Conservation (phyloP, 2,113 vertebrate species). For the Coregonus clupeaformis region DNA sequence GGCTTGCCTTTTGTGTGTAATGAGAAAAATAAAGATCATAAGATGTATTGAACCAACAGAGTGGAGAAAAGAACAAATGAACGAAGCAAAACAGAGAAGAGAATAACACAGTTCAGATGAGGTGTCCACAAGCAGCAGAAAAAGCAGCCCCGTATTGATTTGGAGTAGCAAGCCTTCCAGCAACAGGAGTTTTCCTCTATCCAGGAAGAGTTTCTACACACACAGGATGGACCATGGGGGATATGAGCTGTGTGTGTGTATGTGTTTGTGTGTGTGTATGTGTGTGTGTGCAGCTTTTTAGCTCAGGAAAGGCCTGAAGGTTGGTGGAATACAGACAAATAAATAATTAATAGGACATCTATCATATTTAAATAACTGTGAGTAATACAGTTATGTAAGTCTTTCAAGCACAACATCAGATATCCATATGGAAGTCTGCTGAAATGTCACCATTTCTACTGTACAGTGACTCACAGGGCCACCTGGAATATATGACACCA, state of each 20-base stretch:
- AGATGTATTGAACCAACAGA: slow-evolving; percentile 31
- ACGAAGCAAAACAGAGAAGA: slow-evolving; percentile 60
- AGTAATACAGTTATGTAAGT: neutral
- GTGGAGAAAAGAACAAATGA: slow-evolving; percentile 63
- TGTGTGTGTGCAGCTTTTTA: slow-evolving; percentile 15
- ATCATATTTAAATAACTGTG: slow-evolving; percentile 25
- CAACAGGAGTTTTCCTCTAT: slow-evolving; percentile 60
- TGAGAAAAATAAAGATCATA: slow-evolving; percentile 50
- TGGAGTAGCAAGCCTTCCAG: slow-evolving; percentile 63
- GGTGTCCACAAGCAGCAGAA: slow-evolving; percentile 29
- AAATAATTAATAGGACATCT: slow-evolving; percentile 12
- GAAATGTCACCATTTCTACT: slow-evolving; percentile 51
- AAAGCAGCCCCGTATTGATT: slow-evolving; percentile 66
- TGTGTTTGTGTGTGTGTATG: neutral
- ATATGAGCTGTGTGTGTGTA: slow-evolving; percentile 27
- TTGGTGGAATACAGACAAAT: slow-evolving; percentile 14
- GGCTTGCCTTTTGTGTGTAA: slow-evolving; percentile 41
- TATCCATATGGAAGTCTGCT: slow-evolving; percentile 7
- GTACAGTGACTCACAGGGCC: slow-evolving; percentile 66
- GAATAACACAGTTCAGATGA: slow-evolving; percentile 62
- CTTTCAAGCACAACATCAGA: neutral
- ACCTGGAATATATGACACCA: slow-evolving; percentile 65
- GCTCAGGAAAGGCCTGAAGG: slow-evolving; percentile 14
- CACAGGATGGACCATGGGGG: slow-evolving; percentile 57
- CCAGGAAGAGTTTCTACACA: slow-evolving; percentile 59